Conservation (phyloP, 2,113 vertebrate species). For the Pyrgilauda ruficollis region DNA sequence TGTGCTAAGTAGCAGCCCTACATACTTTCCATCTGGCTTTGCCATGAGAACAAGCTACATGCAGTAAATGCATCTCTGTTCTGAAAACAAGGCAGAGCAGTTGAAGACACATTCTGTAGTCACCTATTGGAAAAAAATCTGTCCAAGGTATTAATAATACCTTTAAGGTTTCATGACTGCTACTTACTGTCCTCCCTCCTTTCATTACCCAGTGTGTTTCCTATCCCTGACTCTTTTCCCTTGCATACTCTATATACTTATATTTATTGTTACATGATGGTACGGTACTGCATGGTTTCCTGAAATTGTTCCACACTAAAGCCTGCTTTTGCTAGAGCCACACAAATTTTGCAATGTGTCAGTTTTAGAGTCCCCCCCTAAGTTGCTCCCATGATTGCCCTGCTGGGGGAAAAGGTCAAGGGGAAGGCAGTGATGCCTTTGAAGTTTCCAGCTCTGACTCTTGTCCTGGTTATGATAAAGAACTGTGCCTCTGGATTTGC, state of each 20-base stretch:
- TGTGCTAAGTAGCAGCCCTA: background rate
- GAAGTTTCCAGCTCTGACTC: background rate
- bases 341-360: background rate
- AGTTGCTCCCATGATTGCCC: background rate
- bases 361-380: background rate
- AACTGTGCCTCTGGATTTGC: background rate
- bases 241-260: accelerated
- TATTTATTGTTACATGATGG: background rate
- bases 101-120: background rate
- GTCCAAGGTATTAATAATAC: background rate
- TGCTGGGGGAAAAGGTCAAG: background rate
- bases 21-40: background rate
- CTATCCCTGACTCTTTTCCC: background rate
- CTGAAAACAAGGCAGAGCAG: background rate
- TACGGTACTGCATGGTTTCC: background rate
- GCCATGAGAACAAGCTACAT: background rate
- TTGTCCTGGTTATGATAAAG: background rate
- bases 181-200: background rate
- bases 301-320: background rate
- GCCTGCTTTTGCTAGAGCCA: background rate
- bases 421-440: background rate
- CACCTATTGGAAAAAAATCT: background rate
- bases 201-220: background rate
- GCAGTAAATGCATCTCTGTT: background rate
- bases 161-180: background rate